These are phyloP conservation scores for Gasterosteus nipponicus DNA, from an alignment of 2,113 vertebrate species.

Conservation along the genomic window DNA sequence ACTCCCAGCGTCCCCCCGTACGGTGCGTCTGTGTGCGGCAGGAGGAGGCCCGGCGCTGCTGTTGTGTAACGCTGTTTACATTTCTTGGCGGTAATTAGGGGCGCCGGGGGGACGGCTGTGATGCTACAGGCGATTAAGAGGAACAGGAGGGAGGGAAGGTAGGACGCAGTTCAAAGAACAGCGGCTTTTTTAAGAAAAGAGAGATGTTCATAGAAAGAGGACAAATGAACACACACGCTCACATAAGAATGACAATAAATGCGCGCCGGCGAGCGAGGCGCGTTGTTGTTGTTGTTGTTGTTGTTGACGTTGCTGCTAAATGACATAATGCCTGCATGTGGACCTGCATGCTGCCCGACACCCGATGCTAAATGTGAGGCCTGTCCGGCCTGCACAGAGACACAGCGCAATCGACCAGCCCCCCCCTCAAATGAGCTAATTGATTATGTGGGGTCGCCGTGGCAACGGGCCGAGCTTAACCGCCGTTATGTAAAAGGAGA, in stretches of 20 bases:
- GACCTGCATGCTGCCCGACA: too few relatives aligned
- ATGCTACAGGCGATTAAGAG: constrained; percentile 88
- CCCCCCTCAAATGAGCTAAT: neutral
- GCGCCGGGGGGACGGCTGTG: constrained; percentile 86
- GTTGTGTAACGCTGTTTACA: constrained; percentile 89
- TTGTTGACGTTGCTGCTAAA: neutral
- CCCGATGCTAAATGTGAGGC: too few relatives aligned
- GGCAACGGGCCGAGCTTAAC: neutral
- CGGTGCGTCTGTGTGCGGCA: constrained; percentile 11
- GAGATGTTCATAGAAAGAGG: neutral
- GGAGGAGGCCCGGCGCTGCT: constrained; percentile 36
- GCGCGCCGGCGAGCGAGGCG: neutral
- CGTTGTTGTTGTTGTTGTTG: too few relatives aligned
- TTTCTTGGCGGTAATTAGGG: constrained; percentile 88
- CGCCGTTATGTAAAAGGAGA: neutral
- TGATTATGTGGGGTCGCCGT: neutral
- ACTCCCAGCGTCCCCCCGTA: neutral
- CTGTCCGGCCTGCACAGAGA: neutral
- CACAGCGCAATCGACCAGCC: neutral
- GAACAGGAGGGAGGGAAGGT: constrained; percentile 17
- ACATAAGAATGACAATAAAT: too few relatives aligned
- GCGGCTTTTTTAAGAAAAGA: neutral
- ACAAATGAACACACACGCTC: neutral
- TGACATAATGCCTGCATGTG: too few relatives aligned
- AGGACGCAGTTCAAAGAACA: constrained; percentile 59